Conservation (phyloP, 2,888 invertebrate genomes). For the Eristalinus sepulchralis region DNA sequence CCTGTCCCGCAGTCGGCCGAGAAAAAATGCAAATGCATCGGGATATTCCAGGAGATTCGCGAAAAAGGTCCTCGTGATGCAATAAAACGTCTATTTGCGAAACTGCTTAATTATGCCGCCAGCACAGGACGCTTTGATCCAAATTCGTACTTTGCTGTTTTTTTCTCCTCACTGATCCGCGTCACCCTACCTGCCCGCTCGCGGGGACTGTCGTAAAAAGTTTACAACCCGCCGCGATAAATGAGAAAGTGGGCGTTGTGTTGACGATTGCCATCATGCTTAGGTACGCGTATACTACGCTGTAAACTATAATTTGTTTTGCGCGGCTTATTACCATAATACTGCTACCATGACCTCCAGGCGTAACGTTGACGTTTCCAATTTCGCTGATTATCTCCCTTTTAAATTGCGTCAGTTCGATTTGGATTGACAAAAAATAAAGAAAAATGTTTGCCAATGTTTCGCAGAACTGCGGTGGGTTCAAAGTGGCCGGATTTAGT, state of each 20-base stretch:
- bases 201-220: constrained; percentile 8
- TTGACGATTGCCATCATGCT: constrained; percentile 59
- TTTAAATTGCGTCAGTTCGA: no score
- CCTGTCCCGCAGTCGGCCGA: not conserved
- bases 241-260: constrained; percentile 61
- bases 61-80: constrained; percentile 49
- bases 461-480: no score
- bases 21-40: constrained; percentile 2
- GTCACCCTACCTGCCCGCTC: constrained; percentile 5
- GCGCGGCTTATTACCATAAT: no score
- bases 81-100: constrained; percentile 60
- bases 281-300: constrained; percentile 1
- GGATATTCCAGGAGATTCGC: constrained; percentile 24
- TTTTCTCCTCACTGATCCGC: not conserved
- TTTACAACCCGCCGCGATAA: constrained; percentile 17
- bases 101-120: constrained; percentile 34
- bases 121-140: constrained; percentile 24
- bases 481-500: no score
- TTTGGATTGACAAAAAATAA: no score
- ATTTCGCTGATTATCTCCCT: no score
- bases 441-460: no score
- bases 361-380: no score
- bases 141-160: constrained; percentile 15
- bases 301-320: no score
- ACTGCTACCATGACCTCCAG: no score